A percentile compares a stretch with the other conserved stretches of the same genome.
Evolutionary conservation across 2,113 vertebrate species (phyloP).

Genomic region (Cynoglossus semilaevis): DNA sequence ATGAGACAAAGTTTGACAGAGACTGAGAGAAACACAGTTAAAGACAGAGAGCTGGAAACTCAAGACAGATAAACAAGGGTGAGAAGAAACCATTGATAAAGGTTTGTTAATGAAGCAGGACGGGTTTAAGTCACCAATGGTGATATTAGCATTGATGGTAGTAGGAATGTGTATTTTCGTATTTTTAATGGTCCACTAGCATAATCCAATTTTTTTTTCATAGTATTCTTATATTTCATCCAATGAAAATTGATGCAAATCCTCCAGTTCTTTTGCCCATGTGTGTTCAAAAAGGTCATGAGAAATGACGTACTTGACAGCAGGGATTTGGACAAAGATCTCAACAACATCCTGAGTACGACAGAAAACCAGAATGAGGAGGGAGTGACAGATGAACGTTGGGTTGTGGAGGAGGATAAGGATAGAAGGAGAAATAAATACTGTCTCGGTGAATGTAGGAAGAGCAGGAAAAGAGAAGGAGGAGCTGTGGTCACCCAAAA

Average conservation of each 20-base stretch:
- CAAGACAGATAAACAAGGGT: conserved; percentile 11
- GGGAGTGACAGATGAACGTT: conserved; percentile 5
- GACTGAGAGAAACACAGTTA: conserved; percentile 16
- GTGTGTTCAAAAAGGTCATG: too few species aligned
- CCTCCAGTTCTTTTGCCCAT: too few species aligned
- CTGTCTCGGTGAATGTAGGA: conserved; percentile 3
- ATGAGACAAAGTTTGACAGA: conserved; percentile 49
- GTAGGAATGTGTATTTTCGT: too few species aligned
- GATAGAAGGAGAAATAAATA: conserved; percentile 4
- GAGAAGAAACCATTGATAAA: conserved; percentile 13
- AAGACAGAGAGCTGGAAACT: conserved; percentile 44
- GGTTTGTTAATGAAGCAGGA: conserved; percentile 9
- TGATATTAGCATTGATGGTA: too few species aligned
- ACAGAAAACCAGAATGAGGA: conserved; percentile 1
- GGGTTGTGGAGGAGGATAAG: conserved; percentile 27
- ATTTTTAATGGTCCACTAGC: too few species aligned
- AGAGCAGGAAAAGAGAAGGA: conserved; percentile 5
- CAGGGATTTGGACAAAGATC: neutral
- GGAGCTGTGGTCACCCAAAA: conserved; percentile 4
- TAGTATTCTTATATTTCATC: too few species aligned
- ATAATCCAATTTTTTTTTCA: too few species aligned
- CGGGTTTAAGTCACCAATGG: too few species aligned
- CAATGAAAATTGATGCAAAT: too few species aligned
- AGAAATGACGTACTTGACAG: too few species aligned
- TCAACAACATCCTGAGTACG: conserved; percentile 7